Evolutionary conservation across 2,888 invertebrate species (phyloP).

Genomic region (Leptinotarsa juncta): DNA sequence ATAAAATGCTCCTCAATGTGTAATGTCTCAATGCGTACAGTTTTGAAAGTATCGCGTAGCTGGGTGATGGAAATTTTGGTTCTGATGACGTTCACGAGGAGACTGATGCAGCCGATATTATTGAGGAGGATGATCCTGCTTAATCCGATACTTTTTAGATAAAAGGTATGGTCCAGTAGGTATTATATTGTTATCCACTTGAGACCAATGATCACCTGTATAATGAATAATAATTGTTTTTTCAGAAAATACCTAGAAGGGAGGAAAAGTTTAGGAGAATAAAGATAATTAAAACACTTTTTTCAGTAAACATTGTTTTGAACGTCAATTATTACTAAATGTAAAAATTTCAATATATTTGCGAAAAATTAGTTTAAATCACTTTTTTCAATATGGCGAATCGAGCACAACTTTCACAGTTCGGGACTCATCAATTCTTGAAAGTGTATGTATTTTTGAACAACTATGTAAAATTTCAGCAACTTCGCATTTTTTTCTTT

Average conservation of each 20-base stretch:
- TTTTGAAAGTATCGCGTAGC: neutral
- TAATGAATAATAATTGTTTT: neutral
- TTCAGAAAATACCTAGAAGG: neutral
- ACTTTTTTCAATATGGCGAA: neutral
- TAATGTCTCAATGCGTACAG: neutral
- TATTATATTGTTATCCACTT: neutral
- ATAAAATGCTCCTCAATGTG: neutral
- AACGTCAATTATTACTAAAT: neutral
- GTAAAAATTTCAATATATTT: neutral
- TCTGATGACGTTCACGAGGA: neutral
- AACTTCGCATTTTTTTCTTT: neutral
- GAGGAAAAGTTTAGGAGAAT: neutral
- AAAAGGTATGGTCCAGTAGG: neutral
- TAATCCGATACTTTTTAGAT: neutral
- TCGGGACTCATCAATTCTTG: neutral
- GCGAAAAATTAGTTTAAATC: neutral
- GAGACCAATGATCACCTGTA: neutral
- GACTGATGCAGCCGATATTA: neutral
- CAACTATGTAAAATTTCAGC: neutral
- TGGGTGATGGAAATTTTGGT: neutral
- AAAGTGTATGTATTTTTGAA: constrained; percentile 8
- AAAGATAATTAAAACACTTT: neutral
- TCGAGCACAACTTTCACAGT: neutral
- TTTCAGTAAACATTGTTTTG: neutral
- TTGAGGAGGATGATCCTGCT: neutral